phyloP scores from a whole-genome alignment of 2,888 invertebrate genomes.

The Dendrolimus houi region DNA sequence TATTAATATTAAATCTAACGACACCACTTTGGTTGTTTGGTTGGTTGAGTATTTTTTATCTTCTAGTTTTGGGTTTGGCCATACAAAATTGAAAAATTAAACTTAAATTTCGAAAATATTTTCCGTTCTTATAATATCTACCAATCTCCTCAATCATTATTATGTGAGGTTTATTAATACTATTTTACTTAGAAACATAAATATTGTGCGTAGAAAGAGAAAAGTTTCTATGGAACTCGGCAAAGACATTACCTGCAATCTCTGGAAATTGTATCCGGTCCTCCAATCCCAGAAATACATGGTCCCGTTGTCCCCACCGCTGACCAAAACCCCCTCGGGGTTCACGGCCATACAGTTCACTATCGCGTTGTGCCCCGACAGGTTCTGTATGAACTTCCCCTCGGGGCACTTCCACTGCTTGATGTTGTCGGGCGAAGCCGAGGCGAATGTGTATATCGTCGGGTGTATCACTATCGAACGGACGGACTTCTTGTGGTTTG shows the following conservation, averaged over 20 bases:
- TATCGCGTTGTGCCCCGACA: constrained; percentile 97
- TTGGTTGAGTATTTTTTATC: too few relatives aligned
- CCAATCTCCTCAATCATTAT: too few relatives aligned
- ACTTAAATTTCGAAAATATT: too few relatives aligned
- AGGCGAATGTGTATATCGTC: constrained; percentile 93
- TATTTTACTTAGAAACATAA: not conserved
- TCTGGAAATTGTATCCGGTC: constrained; percentile 99
- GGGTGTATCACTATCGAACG: constrained; percentile 87
- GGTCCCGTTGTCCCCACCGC: constrained; percentile 98
- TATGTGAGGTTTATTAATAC: constrained; percentile 6
- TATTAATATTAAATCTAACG: too few relatives aligned
- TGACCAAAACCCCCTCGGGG: constrained; percentile 95
- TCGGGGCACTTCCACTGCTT: constrained; percentile 99
- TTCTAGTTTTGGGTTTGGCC: too few relatives aligned
- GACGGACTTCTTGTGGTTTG: constrained; percentile 98
- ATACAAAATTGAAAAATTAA: too few relatives aligned
- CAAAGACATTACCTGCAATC: constrained; percentile 78
- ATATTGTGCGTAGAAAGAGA: too few relatives aligned
- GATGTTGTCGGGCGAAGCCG: constrained; percentile 98
- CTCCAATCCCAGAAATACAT: constrained; percentile 99
- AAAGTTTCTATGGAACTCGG: too few relatives aligned
- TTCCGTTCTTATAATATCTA: too few relatives aligned
- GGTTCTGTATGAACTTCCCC: constrained; percentile 98
- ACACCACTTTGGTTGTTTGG: too few relatives aligned
- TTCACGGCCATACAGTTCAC: constrained; percentile 98